Evolutionary conservation across 2,797 vertebrate species (phyloP), one percentile per base, ranked within the genome.

Genomic region (Hybognathus amarus): DNA sequence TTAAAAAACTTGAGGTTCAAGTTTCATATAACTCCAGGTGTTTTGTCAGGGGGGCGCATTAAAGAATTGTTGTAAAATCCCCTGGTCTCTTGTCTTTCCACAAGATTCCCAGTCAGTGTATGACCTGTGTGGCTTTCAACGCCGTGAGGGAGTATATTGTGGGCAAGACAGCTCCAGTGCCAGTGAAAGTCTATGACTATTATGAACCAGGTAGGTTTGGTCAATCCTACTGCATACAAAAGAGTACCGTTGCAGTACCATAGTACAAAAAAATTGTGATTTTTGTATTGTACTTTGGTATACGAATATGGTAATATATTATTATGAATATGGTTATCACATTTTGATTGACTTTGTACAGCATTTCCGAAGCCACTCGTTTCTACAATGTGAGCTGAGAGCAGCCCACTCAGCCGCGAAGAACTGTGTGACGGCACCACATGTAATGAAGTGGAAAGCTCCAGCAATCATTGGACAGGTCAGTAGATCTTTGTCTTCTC

Each of bases 341-440:
- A 74, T 52, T 54, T 75, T 76, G 36, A 68, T 52, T 82, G 74
- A 80, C 36, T 68, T 66, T 81, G 59, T 86, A 76, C 90, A 98
- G 97, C 96, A 70, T 97, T 97, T 33, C n/a, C n/a, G 96, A 98
- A 91, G 97, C 97, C 27, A 97, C 96, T n/a, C 94, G 96, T 42
- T 98, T 98, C 92, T 98, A 98, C 94, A 98, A 97, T 0, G 97
- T 97, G 36, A 98, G 97, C 2, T n/a, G 96, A 96, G 82, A 96
- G 90, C 92, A 97, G 97, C 69, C 96, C 95, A 0, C 90, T 98
- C n/a, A 52, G 96, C 96, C 96, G 4, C 93, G 95, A n/a, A 45
- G 97, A 97, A 90, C 94, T 98, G 84, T 98, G 97, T 9, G 95
- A 96, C 0, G 97, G 97, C 1, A 95, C 97, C 0, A 95, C 95